Evolutionary conservation across 2,113 vertebrate genomes (phyloP).

Genomic region (Serinus canaria): DNA sequence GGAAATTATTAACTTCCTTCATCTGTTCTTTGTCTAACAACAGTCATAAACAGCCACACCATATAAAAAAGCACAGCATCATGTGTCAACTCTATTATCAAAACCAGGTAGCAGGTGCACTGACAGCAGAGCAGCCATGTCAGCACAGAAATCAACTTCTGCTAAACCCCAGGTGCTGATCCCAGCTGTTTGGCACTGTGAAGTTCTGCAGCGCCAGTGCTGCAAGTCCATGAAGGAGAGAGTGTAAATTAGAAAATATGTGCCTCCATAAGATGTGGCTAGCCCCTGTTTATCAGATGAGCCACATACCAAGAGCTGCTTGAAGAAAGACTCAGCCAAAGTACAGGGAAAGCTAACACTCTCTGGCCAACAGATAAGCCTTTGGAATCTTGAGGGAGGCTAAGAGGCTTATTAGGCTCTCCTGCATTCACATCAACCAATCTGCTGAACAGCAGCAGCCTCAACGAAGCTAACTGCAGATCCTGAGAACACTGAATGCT

Average conservation of each 20-base stretch:
- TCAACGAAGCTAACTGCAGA: not conserved
- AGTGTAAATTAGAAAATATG: not conserved
- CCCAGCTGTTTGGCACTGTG: not conserved
- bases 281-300: not conserved
- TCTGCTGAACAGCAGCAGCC: not conserved
- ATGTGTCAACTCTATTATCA: not conserved
- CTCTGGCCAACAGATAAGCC: not conserved
- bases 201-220: not conserved
- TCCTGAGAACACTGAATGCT: not conserved
- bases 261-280: not conserved
- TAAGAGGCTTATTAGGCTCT: not conserved
- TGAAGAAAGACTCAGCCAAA: not conserved
- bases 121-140: not conserved
- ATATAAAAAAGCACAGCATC: not conserved
- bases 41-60: not conserved
- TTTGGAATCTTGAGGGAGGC: not conserved
- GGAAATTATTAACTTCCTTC: not conserved
- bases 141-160: not conserved
- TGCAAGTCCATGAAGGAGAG: not conserved
- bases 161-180: not conserved
- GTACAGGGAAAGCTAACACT: not conserved
- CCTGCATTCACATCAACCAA: not conserved
- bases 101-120: not conserved
- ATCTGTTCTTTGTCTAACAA: not conserved
- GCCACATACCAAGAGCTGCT: not conserved